Evolutionary conservation across 2,888 invertebrate genomes (phyloP).

Genomic region (Leptopilina drosophilae): DNA sequence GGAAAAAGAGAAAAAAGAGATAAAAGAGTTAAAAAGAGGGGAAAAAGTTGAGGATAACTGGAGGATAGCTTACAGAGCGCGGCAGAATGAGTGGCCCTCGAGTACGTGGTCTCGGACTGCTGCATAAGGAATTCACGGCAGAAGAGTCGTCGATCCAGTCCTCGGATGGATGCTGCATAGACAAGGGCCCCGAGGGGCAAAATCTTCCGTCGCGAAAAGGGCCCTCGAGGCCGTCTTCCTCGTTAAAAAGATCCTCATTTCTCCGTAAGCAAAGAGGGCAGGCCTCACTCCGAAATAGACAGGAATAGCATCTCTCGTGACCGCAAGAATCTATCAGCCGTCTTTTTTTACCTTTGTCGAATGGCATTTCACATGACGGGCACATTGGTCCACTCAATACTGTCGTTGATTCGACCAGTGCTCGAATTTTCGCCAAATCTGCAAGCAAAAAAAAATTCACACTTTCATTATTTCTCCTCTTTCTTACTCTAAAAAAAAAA

Average conservation of each 20-base stretch:
- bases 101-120: conserved; percentile 71
- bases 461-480: neutral
- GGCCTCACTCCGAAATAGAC: conserved; percentile 94
- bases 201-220: conserved; percentile 68
- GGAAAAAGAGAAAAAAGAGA: neutral
- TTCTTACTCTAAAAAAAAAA: no score
- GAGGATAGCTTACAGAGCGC: conserved; percentile 72
- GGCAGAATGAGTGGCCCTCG: conserved; percentile 58
- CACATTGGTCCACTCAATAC: conserved; percentile 82
- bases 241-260: conserved; percentile 66
- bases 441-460: conserved; percentile 5
- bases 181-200: conserved; percentile 69
- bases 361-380: conserved; percentile 94
- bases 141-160: conserved; percentile 73
- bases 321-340: conserved; percentile 96
- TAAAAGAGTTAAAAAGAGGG: no score
- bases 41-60: neutral
- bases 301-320: conserved; percentile 96
- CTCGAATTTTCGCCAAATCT: conserved; percentile 91
- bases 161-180: conserved; percentile 61
- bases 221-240: conserved; percentile 77
- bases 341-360: conserved; percentile 97
- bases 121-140: conserved; percentile 72
- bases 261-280: conserved; percentile 88
- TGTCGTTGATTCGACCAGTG: conserved; percentile 86